Conservation (phyloP, 2,797 vertebrate species). For the Erethizon dorsatum region DNA sequence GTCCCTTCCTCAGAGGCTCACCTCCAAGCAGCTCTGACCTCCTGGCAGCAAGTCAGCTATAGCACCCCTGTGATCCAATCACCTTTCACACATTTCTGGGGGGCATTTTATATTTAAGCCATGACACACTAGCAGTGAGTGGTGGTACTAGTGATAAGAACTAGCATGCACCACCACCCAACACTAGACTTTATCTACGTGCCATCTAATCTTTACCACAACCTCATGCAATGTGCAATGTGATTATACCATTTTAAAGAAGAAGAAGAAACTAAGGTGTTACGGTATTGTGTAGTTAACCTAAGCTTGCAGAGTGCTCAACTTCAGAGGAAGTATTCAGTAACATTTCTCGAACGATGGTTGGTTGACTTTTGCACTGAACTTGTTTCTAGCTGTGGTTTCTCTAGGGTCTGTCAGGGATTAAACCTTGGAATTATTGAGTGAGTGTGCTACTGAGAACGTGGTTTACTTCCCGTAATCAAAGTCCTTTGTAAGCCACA, state of each 20-base stretch:
- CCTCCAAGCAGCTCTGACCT: neutral
- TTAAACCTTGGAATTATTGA: neutral
- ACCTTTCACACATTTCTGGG: neutral
- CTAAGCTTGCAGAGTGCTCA: neutral
- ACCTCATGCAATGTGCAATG: neutral
- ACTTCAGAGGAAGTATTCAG: neutral
- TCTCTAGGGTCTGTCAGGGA: neutral
- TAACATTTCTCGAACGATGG: neutral
- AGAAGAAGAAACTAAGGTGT: neutral
- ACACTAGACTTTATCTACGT: neutral
- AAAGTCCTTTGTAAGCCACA: neutral
- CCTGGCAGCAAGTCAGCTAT: neutral
- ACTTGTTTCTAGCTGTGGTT: neutral
- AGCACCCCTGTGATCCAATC: neutral
- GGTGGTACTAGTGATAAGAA: neutral
- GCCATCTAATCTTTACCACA: neutral
- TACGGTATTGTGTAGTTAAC: neutral
- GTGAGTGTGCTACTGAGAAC: neutral
- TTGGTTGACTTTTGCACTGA: neutral
- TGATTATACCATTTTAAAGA: neutral
- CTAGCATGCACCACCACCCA: too few species aligned
- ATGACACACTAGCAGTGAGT: neutral
- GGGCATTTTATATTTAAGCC: neutral
- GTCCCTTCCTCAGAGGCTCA: neutral
- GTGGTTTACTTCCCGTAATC: neutral